Evolutionary conservation across 1,140 invertebrate species (phyloP).

Genomic region (Varroa destructor): DNA sequence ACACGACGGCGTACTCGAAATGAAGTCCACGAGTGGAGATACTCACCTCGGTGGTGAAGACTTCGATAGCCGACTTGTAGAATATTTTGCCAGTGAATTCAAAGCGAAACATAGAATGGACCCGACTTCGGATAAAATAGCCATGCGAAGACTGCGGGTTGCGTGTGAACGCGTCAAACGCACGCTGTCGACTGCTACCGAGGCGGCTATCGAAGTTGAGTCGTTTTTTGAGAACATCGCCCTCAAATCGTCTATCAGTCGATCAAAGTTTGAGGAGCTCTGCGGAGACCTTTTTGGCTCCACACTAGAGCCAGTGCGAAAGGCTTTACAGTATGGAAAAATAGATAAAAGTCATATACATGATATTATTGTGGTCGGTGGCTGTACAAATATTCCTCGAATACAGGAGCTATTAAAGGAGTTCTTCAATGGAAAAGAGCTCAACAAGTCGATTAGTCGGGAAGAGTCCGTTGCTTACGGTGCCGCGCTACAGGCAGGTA

Average conservation of each 20-base stretch:
- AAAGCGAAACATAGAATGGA: constrained; percentile 27
- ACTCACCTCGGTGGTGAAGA: constrained; percentile 37
- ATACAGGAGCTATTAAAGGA: constrained; percentile 34
- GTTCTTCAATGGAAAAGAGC: constrained; percentile 34
- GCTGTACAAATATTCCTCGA: constrained; percentile 35
- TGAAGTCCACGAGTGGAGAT: constrained; percentile 34
- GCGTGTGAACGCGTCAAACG: constrained; percentile 30
- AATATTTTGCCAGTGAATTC: constrained; percentile 31
- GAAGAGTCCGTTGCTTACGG: constrained; percentile 43
- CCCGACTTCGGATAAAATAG: neutral
- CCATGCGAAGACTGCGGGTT: constrained; percentile 4
- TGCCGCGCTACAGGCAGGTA: constrained; percentile 39
- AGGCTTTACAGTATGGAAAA: constrained; percentile 33
- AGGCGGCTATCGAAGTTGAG: constrained; percentile 14
- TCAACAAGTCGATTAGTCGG: constrained; percentile 39
- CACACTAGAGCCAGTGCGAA: constrained; percentile 31
- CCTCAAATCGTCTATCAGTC: constrained; percentile 29
- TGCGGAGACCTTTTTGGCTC: constrained; percentile 33
- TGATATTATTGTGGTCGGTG: constrained; percentile 37
- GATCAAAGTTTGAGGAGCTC: constrained; percentile 34
- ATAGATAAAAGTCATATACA: constrained; percentile 31
- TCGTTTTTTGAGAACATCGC: no score
- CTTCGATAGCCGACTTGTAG: constrained; percentile 31
- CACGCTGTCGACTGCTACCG: constrained; percentile 12
- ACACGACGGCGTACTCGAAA: constrained; percentile 33